These are phyloP conservation scores for Gnathonemus echidnorhynchus DNA, from an alignment of 2,113 vertebrate species.

Conservation along the genomic window DNA sequence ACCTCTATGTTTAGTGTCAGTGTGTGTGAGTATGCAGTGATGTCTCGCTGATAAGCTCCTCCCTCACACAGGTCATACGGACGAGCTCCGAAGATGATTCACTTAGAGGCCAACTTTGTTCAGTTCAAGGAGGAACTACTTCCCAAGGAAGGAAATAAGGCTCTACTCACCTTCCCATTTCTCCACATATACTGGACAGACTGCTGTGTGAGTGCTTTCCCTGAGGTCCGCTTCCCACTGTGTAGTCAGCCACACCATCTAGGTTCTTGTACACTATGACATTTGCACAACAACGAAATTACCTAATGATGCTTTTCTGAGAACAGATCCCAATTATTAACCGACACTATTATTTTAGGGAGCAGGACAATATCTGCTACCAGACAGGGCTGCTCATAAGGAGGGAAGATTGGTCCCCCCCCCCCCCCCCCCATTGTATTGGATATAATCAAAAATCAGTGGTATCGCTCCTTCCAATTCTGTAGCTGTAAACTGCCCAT, in stretches of 20 bases:
- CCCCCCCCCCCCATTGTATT: background rate
- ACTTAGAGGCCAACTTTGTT: conserved; percentile 97
- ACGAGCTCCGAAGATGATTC: conserved; percentile 96
- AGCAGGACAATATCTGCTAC: background rate
- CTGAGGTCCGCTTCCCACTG: background rate
- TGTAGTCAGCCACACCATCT: background rate
- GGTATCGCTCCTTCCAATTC: background rate
- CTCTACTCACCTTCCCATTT: conserved; percentile 94
- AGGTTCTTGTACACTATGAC: background rate
- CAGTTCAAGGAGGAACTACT: conserved; percentile 97
- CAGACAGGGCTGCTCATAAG: background rate
- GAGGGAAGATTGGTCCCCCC: background rate
- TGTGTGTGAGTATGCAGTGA: background rate
- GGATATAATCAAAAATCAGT: background rate
- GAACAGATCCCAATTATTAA: no score
- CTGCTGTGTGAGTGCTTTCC: conserved; percentile 81
- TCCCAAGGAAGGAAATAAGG: conserved; percentile 93
- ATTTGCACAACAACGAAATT: no score
- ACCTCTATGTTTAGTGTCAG: background rate
- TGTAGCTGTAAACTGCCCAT: background rate
- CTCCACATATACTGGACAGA: conserved; percentile 98
- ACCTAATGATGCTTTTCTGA: no score
- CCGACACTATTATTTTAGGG: background rate
- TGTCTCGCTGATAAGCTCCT: conserved; percentile 4
- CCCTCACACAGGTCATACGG: conserved; percentile 76